A percentile compares a stretch with the other conserved stretches of the same genome.
phyloP scores from a whole-genome alignment of 2,888 invertebrate genomes.

The Formica aserva region DNA sequence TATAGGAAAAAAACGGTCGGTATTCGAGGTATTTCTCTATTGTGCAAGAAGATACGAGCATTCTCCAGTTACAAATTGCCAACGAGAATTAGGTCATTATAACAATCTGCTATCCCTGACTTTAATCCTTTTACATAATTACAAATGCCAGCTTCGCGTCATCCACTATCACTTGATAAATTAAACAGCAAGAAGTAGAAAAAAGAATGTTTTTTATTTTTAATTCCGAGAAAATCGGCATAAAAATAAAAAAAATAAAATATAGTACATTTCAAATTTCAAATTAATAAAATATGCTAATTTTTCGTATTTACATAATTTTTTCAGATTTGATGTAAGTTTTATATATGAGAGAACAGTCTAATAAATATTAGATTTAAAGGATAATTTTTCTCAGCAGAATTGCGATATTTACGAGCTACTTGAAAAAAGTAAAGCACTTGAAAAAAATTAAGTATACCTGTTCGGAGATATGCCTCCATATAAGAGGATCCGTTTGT shows the following conservation, averaged over 20 bases:
- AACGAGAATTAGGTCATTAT: constrained; percentile 41
- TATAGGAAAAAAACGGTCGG: constrained; percentile 46
- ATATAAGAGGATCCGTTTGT: constrained; percentile 99
- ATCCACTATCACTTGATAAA: background rate
- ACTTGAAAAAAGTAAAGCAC: background rate
- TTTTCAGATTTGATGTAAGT: background rate
- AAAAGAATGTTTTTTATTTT: background rate
- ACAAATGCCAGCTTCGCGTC: background rate
- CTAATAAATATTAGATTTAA: constrained; percentile 8
- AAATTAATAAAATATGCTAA: background rate
- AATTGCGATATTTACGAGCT: background rate
- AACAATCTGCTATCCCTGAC: constrained; percentile 27
- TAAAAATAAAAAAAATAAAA: background rate
- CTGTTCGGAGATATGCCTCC: constrained; percentile 96
- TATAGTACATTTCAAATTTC: background rate
- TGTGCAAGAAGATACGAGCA: constrained; percentile 57
- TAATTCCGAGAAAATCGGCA: background rate
- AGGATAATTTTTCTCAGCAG: background rate
- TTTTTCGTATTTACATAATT: background rate
- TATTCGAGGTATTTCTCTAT: constrained; percentile 61
- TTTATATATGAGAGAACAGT: background rate
- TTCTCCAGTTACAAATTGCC: constrained; percentile 46
- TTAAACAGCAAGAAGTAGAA: background rate
- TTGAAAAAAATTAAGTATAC: constrained; percentile 86
- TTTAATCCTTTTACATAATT: constrained; percentile 27